Evolutionary conservation across 30 jellyfish, hydroid and myxozoan genomes (phyloP).

Genomic region (Haliclystus octoradiatus): DNA sequence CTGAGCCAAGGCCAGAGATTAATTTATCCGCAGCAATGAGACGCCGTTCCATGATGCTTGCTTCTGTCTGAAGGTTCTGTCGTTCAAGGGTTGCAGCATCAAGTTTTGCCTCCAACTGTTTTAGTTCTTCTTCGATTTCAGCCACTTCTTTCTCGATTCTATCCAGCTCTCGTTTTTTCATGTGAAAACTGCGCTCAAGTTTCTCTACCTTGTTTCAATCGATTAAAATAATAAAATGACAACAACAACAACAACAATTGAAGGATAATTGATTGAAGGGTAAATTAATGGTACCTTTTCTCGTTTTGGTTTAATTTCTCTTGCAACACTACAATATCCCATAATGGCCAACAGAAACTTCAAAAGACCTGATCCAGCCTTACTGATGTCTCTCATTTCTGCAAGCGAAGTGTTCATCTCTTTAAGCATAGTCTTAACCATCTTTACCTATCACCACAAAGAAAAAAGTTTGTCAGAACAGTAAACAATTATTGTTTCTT

Average conservation of each 20-base stretch:
- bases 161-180: slow-evolving; percentile 87
- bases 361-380: slow-evolving; percentile 91
- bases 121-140: slow-evolving; percentile 76
- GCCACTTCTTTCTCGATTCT: slow-evolving; percentile 83
- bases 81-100: slow-evolving; percentile 86
- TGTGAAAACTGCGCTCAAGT: slow-evolving; percentile 71
- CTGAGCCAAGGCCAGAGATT: slow-evolving; percentile 94
- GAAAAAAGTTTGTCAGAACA: too few species aligned
- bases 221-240: neutral
- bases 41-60: slow-evolving; percentile 90
- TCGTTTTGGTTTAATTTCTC: slow-evolving; percentile 85
- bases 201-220: slow-evolving; percentile 55
- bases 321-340: slow-evolving; percentile 94
- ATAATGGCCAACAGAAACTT: slow-evolving; percentile 85
- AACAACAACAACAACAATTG: neutral
- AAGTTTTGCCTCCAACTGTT: slow-evolving; percentile 53
- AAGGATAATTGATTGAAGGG: neutral
- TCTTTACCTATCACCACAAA: slow-evolving; percentile 63
- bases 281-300: slow-evolving; percentile 42
- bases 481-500: too few species aligned
- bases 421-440: slow-evolving; percentile 63
- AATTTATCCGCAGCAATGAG: slow-evolving; percentile 94
- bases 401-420: slow-evolving; percentile 65
- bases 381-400: slow-evolving; percentile 91
- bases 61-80: slow-evolving; percentile 80